Base-by-base conservation (phyloP, 2,113 vertebrate genomes). In the Acrocephalus arundinaceus region DNA sequence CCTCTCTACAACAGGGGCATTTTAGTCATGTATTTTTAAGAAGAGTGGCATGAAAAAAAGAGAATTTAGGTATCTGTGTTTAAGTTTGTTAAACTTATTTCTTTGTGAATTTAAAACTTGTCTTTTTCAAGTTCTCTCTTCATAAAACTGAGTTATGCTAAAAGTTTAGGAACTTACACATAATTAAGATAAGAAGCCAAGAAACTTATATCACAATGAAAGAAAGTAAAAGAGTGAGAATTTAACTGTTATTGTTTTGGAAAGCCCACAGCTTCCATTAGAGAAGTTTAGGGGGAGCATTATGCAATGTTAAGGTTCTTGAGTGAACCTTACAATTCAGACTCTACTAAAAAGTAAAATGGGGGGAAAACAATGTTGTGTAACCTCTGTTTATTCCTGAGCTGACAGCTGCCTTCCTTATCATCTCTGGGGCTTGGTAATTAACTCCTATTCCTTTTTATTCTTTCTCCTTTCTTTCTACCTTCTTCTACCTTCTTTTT, bases 351-450 rank as follows among this genome's bases (percentile, higher is more conserved):
- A 68, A 59, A 67, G 16, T 49, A 43, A 57, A 90, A 57, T 9
- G 15, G 8, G 11, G 13, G 4, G 1, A 0, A 2, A 7, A 6
- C 10, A 51, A 55, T 5, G 6, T 46, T 22, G 3, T 75, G 16
- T 27, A 22, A 6, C 3, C 5, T 12, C 11, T 31, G 10, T 66
- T 66, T 39, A 23, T 48, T 84, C 11, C 45, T 49, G 33, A 77
- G 7, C n/a, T 37, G 59, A 58, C 28, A 65, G 3, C n/a, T 81
- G 27, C 37, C 27, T 68, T 48, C 22, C 25, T 61, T 49, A 6
- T 87, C 10, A 31, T 51, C 31, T 45, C 37, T 46, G 35, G 20
- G n/a, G 6, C 8, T 81, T 77, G 25, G 5, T 37, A 55, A 66
- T 49, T 70, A 66, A 21, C 31, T 89, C 13, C 20, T 37, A 1